Percentiles rank a stretch among this genome's conserved stretches.
phyloP scores from a whole-genome alignment of 2,888 invertebrate genomes.

The Scrobipalpa costella region DNA sequence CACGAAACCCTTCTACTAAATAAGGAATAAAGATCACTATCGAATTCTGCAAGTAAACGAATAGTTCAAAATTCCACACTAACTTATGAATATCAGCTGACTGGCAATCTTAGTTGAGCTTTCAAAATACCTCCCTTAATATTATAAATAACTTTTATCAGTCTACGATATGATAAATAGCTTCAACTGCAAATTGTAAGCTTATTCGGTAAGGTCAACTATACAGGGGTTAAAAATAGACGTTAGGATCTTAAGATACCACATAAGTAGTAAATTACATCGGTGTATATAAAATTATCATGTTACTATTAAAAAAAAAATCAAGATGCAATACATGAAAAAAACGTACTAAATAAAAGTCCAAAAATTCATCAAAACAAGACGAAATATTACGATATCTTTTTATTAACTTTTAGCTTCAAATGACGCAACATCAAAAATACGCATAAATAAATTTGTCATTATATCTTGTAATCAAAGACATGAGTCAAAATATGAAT shows the following conservation, averaged over 20 bases:
- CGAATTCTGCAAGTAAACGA: background rate
- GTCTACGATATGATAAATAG: slow-evolving; percentile 19
- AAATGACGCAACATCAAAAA: too few relatives aligned
- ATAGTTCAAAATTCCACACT: slow-evolving; percentile 9
- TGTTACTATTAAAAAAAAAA: too few relatives aligned
- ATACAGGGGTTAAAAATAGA: background rate
- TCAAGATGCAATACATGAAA: too few relatives aligned
- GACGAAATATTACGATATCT: too few relatives aligned
- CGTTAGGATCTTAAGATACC: background rate
- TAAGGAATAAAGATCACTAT: slow-evolving; percentile 5
- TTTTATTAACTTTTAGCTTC: too few relatives aligned
- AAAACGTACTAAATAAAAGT: too few relatives aligned
- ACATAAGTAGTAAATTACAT: too few relatives aligned
- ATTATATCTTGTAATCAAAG: background rate
- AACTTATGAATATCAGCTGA: slow-evolving; percentile 14
- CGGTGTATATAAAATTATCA: too few relatives aligned
- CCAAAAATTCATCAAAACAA: too few relatives aligned
- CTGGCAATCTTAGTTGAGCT: slow-evolving; percentile 9
- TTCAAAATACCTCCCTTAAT: slow-evolving; percentile 17
- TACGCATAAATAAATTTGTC: too few relatives aligned
- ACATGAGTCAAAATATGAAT: background rate
- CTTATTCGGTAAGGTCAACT: slow-evolving; percentile 27
- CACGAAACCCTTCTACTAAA: background rate
- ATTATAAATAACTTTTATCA: slow-evolving; percentile 22
- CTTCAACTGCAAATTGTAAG: slow-evolving; percentile 18